Percentiles rank a stretch among this genome's conserved stretches.
Evolutionary conservation across 2,888 invertebrate genomes (phyloP).

Genomic region (Herminia tarsipennalis): DNA sequence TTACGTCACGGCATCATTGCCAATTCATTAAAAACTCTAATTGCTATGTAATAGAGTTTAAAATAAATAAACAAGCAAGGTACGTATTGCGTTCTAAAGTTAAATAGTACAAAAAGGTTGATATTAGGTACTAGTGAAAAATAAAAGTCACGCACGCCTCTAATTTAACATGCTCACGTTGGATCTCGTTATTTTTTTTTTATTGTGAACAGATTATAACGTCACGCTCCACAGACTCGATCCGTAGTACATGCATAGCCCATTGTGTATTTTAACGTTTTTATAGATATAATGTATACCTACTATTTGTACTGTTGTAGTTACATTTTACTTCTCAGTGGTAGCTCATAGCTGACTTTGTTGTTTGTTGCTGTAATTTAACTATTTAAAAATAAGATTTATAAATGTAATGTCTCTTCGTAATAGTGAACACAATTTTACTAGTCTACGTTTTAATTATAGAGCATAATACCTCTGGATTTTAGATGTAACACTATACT

Average conservation of each 20-base stretch:
- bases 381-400: constrained; percentile 38
- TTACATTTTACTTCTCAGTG: constrained; percentile 47
- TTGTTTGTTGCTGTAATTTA: constrained; percentile 60
- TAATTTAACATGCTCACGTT: too few species aligned
- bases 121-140: neutral
- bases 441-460: constrained; percentile 74
- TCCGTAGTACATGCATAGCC: constrained; percentile 6
- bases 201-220: constrained; percentile 1
- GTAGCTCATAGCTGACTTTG: constrained; percentile 56
- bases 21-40: too few species aligned
- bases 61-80: too few species aligned
- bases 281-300: constrained; percentile 9
- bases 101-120: neutral
- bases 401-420: constrained; percentile 35
- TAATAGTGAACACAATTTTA: constrained; percentile 71
- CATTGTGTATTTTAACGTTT: constrained; percentile 10
- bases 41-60: too few species aligned
- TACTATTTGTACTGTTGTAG: constrained; percentile 19
- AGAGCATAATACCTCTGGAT: constrained; percentile 72
- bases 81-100: too few species aligned
- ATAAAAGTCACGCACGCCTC: too few species aligned
- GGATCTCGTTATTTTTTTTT: too few species aligned
- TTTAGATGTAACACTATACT: constrained; percentile 48
- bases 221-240: constrained; percentile 3
- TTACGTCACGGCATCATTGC: too few species aligned